A percentile compares a stretch with the other conserved stretches of the same genome.
Evolutionary conservation across 2,797 vertebrate genomes (phyloP).

Genomic region (Cuculus canorus): DNA sequence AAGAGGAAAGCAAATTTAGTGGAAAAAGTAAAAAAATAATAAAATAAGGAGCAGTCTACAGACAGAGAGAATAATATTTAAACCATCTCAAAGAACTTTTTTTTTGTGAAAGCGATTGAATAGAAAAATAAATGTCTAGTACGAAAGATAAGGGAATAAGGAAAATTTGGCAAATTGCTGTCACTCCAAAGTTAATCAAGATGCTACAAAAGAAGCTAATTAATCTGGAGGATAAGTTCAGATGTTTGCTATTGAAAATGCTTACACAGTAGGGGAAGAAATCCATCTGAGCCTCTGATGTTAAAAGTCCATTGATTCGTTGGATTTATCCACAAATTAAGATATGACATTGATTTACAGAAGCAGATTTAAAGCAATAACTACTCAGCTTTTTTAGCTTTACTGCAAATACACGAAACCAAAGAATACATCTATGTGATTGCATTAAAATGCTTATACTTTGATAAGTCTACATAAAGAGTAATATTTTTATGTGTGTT

Average conservation of each 20-base stretch:
- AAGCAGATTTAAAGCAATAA: not conserved
- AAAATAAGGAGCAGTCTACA: not conserved
- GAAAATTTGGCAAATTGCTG: not conserved
- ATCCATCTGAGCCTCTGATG: not conserved
- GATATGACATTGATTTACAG: not conserved
- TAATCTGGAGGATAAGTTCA: not conserved
- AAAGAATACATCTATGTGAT: not conserved
- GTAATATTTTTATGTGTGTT: not conserved
- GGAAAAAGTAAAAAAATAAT: not conserved
- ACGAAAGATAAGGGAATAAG: not conserved
- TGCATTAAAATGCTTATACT: not conserved
- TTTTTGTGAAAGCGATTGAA: not conserved
- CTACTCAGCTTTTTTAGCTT: not conserved
- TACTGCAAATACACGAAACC: not conserved
- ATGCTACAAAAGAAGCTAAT: not conserved
- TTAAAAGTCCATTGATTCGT: not conserved
- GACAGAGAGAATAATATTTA: not conserved
- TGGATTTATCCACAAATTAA: not conserved
- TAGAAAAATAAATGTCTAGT: not conserved
- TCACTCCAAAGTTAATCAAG: not conserved
- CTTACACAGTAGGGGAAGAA: not conserved
- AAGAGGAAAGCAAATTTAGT: not conserved
- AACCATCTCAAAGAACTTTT: not conserved
- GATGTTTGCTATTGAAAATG: not conserved
- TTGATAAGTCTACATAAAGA: not conserved